Conservation (phyloP, 2,888 invertebrate genomes). For the Zaprionus lineosus region DNA sequence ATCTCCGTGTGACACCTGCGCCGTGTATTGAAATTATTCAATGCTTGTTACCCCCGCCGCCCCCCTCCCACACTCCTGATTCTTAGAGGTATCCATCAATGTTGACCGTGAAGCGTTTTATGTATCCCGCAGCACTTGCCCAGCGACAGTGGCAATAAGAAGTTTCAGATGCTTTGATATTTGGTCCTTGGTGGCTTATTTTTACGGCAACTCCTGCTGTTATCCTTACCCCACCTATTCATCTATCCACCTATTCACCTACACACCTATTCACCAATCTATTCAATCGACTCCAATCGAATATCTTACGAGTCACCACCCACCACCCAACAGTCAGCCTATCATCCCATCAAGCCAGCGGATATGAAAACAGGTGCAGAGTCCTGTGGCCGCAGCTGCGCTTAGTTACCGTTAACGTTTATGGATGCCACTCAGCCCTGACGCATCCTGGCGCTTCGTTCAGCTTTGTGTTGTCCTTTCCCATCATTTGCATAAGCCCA, state of each 20-base stretch:
- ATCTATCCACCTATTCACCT: background rate
- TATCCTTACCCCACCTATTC: background rate
- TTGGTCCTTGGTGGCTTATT: slow-evolving; percentile 37
- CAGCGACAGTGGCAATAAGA: slow-evolving; percentile 12
- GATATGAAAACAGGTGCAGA: background rate
- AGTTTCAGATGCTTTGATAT: slow-evolving; percentile 45
- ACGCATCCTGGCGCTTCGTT: slow-evolving; percentile 22
- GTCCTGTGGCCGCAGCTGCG: slow-evolving; percentile 17
- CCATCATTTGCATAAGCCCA: slow-evolving; percentile 43
- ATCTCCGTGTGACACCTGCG: slow-evolving; percentile 12
- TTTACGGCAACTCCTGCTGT: slow-evolving; percentile 18
- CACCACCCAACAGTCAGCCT: background rate
- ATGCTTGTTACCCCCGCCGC: slow-evolving; percentile 22
- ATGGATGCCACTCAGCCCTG: slow-evolving; percentile 32
- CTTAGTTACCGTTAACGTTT: slow-evolving; percentile 20
- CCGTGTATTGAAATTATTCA: slow-evolving; percentile 66
- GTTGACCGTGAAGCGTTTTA: slow-evolving; percentile 12
- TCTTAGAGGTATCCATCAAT: slow-evolving; percentile 68
- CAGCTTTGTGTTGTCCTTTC: slow-evolving; percentile 16
- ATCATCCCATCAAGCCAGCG: background rate
- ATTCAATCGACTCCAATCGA: too few relatives aligned
- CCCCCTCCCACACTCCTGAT: too few relatives aligned
- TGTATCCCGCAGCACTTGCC: slow-evolving; percentile 33
- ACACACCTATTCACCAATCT: background rate
- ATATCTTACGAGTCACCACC: too few relatives aligned